Evolutionary conservation across 2,113 vertebrate genomes (phyloP), one percentile per base, ranked within the genome.

Genomic region (Delphinus delphis): DNA sequence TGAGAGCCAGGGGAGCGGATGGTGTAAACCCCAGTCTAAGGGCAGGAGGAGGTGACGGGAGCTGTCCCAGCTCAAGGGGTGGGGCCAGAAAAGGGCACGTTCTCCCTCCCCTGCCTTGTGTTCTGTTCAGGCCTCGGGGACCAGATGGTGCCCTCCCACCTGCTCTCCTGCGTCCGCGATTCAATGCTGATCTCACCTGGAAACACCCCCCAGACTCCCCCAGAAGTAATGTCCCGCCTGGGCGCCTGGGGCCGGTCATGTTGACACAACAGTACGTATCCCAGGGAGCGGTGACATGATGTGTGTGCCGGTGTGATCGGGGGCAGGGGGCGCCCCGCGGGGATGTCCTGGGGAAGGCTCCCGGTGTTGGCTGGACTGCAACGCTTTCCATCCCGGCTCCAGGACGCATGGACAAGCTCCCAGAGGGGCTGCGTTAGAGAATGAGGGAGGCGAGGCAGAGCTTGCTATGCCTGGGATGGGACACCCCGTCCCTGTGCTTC

Each of bases 161-260:
- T 55, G 58, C 26, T n/a, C 5, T 14, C 4, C 60, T 6, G 15
- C 6, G 1, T 26, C 36, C 38, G 5, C 3, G 0, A 1, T 2
- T 23, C 62, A 38, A n/a, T 17, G 36, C 47, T 41, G 4, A 44
- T 15, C n/a, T 38, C n/a, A 5, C 20, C 76, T 44, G 50, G 62
- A 55, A 63, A 58, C 31, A 21, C 36, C 6, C 15, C 6, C 15
- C 21, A 5, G 65, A 21, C 2, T 8, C 21, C 6, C n/a, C 63
- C 13, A 18, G 44, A 74, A 53, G 36, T 5, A 3, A 2, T 3
- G 47, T 58, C 33, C 47, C 1, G 0, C 44, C 62, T 3, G 50
- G 50, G 17, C 8, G 1, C 71, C 84, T 12, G 0, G 36, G 41
- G 63, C 23, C 8, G 3, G 50, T 36, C 17, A 1, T 1, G 0